These are phyloP conservation scores for Channa argus DNA, from an alignment of 2,113 vertebrate species.

Conservation along the genomic window DNA sequence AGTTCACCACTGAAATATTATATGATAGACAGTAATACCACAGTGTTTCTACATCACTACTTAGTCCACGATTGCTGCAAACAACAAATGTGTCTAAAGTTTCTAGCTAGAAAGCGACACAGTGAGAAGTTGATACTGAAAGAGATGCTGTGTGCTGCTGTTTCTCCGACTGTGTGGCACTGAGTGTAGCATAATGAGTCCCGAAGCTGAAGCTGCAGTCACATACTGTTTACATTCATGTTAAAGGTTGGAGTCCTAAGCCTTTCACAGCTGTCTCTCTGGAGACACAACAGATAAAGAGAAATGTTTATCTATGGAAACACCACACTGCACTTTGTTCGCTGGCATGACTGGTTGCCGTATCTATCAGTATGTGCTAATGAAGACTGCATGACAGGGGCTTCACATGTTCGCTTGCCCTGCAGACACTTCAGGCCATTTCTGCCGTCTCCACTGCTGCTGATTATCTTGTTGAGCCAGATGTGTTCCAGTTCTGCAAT, in stretches of 20 bases:
- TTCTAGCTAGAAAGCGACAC: slow-evolving; percentile 8
- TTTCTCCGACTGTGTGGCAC: slow-evolving; percentile 26
- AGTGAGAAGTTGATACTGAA: slow-evolving; percentile 19
- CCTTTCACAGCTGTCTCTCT: slow-evolving; percentile 1
- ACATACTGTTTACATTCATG: slow-evolving; percentile 52
- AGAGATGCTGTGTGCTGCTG: slow-evolving; percentile 8
- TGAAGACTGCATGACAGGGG: neutral
- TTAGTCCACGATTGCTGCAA: slow-evolving; percentile 6
- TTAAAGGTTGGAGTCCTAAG: slow-evolving; percentile 42
- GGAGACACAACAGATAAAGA: slow-evolving; percentile 34
- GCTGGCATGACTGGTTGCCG: neutral
- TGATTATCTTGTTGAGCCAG: slow-evolving; percentile 1
- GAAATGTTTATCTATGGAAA: slow-evolving; percentile 16
- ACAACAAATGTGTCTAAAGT: slow-evolving; percentile 21
- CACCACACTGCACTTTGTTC: neutral
- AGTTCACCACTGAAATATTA: slow-evolving; percentile 2
- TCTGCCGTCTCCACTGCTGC: neutral
- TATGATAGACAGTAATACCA: slow-evolving; percentile 6
- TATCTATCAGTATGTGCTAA: neutral
- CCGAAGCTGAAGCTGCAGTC: slow-evolving; percentile 44
- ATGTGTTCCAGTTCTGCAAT: neutral
- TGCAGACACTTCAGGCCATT: neutral
- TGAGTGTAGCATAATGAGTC: slow-evolving; percentile 56
- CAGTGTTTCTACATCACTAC: neutral
- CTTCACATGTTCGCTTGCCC: slow-evolving; percentile 19